Base-by-base conservation (phyloP, 2,888 invertebrate genomes). In the Tiphia femorata region DNA sequence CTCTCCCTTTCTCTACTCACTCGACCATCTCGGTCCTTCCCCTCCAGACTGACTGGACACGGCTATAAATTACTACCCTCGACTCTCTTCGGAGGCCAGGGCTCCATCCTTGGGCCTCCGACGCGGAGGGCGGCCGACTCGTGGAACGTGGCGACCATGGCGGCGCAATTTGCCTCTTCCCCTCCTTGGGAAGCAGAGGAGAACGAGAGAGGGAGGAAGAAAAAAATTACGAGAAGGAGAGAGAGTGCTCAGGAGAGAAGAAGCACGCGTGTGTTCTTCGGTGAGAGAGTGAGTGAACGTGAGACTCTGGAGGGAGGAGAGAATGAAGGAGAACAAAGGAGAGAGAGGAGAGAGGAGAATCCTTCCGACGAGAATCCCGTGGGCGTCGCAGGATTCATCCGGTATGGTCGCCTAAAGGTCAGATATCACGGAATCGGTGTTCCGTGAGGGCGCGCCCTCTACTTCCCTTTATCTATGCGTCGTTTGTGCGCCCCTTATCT, bases 1-100 rank as follows among this genome's bases (percentile, higher is more conserved):
- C 58, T 44, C 60, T 53, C 66, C 48, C 53, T 65, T 50, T 52
- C 61, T 53, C 59, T 44, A 35, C 80, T 72, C 70, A 59, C 70
- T 65, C 69, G 72, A 56, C 71, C 61, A 61, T 64, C 23, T 30
- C 42, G 2, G 6, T 5, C 7, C 12, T 42, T 44, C 21, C 4
- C 16, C 23, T 38, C 10, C 33, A 12, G 14, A n/a, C 33, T 14
- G 7, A 7, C 33, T 27, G 38, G 33, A 53, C 43, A 50, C 25
- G 55, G 57, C 51, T 40, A 66, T 71, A 69, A 73, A 72, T 74
- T 67, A 63, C 54, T 48, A 16, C 23, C 25, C 48, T 46, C 35
- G 12, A 8, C 49, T 49, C n/a, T n/a, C 47, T 41, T 44, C 30
- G 35, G 46, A 37, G 48, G 41, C 43, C 43, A n/a, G n/a, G 47